A percentile compares a stretch with the other conserved stretches of the same genome.
These are phyloP conservation scores for Drosophila gaucha DNA, from an alignment of 2,888 invertebrate genomes.

Conservation along the genomic window DNA sequence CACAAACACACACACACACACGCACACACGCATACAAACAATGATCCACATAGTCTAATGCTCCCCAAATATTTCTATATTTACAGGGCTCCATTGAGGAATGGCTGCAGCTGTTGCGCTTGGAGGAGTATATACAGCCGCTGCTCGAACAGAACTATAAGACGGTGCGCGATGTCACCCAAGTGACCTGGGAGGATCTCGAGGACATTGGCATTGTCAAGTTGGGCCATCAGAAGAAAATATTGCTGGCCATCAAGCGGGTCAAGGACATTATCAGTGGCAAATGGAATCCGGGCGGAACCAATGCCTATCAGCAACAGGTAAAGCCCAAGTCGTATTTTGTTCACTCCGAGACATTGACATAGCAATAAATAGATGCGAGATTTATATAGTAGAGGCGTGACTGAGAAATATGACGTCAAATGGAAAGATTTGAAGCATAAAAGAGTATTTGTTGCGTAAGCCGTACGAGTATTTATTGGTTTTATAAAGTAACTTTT, in stretches of 20 bases:
- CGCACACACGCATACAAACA: neutral
- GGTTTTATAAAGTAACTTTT: neutral
- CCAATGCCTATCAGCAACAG: constrained; percentile 83
- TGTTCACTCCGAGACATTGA: neutral
- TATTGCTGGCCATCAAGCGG: constrained; percentile 97
- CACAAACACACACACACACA: neutral
- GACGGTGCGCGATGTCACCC: constrained; percentile 96
- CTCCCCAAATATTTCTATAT: neutral
- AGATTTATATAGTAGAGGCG: neutral
- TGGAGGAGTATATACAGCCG: constrained; percentile 96
- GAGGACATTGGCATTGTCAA: constrained; percentile 98
- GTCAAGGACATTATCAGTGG: constrained; percentile 97
- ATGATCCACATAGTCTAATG: constrained; percentile 8
- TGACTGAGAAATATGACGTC: constrained; percentile 12
- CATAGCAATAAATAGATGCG: neutral
- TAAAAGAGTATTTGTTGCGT: neutral
- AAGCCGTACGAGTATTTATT: no score
- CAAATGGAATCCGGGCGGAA: constrained; percentile 87
- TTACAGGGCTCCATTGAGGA: constrained; percentile 95
- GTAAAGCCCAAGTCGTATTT: no score
- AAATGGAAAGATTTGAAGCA: constrained; percentile 1
- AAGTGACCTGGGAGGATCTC: constrained; percentile 99
- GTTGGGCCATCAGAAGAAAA: constrained; percentile 99
- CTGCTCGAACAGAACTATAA: constrained; percentile 97
- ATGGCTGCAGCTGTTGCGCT: constrained; percentile 95